These are phyloP conservation scores for Hyles euphorbiae DNA, from an alignment of 1,140 invertebrate species.

Conservation along the genomic window DNA sequence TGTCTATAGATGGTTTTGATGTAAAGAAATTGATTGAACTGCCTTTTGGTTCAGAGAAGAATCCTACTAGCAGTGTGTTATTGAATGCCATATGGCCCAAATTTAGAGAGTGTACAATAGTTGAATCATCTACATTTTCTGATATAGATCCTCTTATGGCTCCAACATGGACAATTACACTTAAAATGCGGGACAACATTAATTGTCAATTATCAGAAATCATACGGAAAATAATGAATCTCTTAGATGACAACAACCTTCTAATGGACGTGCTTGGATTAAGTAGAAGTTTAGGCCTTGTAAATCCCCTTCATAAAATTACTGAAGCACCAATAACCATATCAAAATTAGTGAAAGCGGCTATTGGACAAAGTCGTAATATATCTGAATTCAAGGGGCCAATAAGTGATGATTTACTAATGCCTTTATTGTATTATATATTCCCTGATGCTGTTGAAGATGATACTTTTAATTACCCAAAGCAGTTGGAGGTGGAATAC, in stretches of 20 bases:
- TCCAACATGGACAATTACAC: constrained; percentile 84
- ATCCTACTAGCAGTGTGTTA: constrained; percentile 86
- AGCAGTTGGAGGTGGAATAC: constrained; percentile 53
- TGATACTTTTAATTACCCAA: constrained; percentile 55
- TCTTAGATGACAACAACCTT: constrained; percentile 54
- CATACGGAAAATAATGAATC: constrained; percentile 64
- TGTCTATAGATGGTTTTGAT: constrained; percentile 79
- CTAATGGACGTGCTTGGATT: constrained; percentile 62
- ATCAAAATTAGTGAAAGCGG: constrained; percentile 64
- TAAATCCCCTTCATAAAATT: constrained; percentile 66
- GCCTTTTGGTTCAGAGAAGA: constrained; percentile 89
- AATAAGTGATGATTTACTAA: constrained; percentile 84
- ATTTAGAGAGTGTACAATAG: constrained; percentile 89
- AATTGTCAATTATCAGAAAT: constrained; percentile 82
- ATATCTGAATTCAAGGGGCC: constrained; percentile 78
- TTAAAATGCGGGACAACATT: constrained; percentile 77
- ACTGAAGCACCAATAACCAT: constrained; percentile 71
- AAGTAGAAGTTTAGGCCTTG: constrained; percentile 57
- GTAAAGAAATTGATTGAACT: constrained; percentile 76
- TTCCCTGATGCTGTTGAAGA: constrained; percentile 91
- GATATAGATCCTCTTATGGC: constrained; percentile 92
- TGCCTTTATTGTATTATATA: constrained; percentile 88
- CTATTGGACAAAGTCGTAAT: constrained; percentile 54
- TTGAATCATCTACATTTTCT: constrained; percentile 91
- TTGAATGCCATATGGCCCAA: constrained; percentile 92